Base-by-base conservation (phyloP, 2,797 vertebrate species). In the Sebastiscus tertius region DNA sequence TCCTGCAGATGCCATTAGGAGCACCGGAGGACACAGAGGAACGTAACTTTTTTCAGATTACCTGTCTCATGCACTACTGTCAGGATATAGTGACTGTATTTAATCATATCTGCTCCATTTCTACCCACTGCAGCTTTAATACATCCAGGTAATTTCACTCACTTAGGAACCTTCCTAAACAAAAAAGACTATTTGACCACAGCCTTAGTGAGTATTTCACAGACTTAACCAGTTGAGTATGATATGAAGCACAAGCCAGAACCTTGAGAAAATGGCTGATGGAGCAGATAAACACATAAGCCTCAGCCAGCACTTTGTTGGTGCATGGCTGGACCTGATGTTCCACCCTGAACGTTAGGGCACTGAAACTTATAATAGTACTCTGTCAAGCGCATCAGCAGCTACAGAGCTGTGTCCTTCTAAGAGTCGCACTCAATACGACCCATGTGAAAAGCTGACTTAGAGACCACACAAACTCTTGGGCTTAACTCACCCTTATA, bases 401-500 rank as follows among this genome's bases (percentile, higher is more conserved):
- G 20, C 67, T 31, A 55, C 34, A 66, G 66, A 56, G 54, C 22
- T 9, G 54, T 77, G 82, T 79, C 83, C 84, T 87, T 82, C 65
- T 31, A 49, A 52, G 33, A 81, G 84, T 83, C 80, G 55, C 68
- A 67, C 67, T 46, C 79, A 80, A 69, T 72, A 34, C 18, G 49
- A 79, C 67, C 83, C 46, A 88, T 16, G 81, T 92, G 90, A 87
- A 89, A 92, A 94, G 82, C 90, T 86, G 82, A 80, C 66, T 63
- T 63, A 52, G 72, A 86, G 49, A 85, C 80, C 69, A 52, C 63
- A 49, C 83, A 87, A 87, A 86, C 87, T 73, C 70, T 22, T 3
- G 54, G 84, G 88, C 82, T 94, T 93, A 92, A 85, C 87, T 94
- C 91, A 90, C 49, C 59, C 39, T 82, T 63, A 55, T 94, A 95